Percentiles rank a stretch among this genome's conserved stretches.
These are phyloP conservation scores for Lasioglossum figueresi DNA, from an alignment of 2,888 invertebrate species.

Conservation along the genomic window DNA sequence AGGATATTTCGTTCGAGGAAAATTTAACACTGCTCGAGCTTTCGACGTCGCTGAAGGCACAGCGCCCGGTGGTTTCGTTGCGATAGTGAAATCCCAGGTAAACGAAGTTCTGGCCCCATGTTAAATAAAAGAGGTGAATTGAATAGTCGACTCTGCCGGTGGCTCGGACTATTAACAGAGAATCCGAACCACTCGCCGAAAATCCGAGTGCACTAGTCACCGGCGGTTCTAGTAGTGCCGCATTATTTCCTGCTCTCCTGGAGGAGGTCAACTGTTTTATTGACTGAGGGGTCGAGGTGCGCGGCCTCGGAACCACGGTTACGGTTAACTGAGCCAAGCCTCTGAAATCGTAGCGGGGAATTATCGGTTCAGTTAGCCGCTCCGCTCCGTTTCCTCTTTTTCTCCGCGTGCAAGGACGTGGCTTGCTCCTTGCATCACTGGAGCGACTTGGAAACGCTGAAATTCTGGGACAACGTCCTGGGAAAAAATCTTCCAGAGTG, in stretches of 20 bases:
- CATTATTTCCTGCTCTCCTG: conserved; percentile 64
- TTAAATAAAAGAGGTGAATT: conserved; percentile 29
- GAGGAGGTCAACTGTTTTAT: conserved; percentile 77
- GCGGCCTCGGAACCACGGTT: conserved; percentile 75
- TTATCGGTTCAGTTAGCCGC: conserved; percentile 76
- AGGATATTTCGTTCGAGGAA: not conserved
- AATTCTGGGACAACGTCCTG: not conserved
- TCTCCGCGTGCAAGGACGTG: conserved; percentile 39
- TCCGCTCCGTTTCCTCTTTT: conserved; percentile 62
- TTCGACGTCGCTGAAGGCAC: not conserved
- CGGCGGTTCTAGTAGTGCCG: conserved; percentile 46
- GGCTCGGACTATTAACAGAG: conserved; percentile 50
- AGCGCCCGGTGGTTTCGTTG: not conserved
- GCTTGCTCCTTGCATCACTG: conserved; percentile 2
- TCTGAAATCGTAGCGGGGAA: conserved; percentile 74
- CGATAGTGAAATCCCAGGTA: not conserved
- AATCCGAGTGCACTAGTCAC: conserved; percentile 49
- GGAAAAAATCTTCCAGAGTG: too few relatives aligned
- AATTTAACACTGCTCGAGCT: not conserved
- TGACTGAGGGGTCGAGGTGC: conserved; percentile 73
- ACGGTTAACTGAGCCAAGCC: conserved; percentile 77
- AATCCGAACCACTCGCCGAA: conserved; percentile 56
- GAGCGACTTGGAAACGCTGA: conserved; percentile 4
- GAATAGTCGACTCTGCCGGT: conserved; percentile 30
- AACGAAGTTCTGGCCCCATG: not conserved